A percentile compares a stretch with the other conserved stretches of the same genome.
Conservation (phyloP, 2,888 invertebrate species). For the Pollenia labialis region DNA sequence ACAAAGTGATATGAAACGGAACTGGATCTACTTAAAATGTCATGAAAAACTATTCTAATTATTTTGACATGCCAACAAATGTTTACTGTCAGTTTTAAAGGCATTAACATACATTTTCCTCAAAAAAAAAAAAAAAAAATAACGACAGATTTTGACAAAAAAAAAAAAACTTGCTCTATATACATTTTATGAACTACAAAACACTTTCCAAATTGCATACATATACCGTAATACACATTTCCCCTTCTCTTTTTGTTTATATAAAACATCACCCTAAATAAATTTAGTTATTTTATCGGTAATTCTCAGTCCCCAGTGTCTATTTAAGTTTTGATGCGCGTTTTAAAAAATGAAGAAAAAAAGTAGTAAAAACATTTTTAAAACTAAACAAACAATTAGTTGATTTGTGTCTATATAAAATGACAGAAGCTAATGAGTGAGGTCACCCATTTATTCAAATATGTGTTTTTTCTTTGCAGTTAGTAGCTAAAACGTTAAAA, state of each 20-base stretch:
- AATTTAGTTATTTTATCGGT: constrained; percentile 28
- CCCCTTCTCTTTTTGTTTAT: background rate
- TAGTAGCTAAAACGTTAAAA: background rate
- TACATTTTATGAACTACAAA: background rate
- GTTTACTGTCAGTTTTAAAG: constrained; percentile 63
- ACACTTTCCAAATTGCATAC: background rate
- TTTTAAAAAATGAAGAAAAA: constrained; percentile 31
- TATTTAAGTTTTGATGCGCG: constrained; percentile 40
- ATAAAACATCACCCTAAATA: background rate
- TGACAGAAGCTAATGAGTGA: constrained; percentile 72
- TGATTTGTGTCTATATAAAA: constrained; percentile 57
- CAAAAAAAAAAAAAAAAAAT: background rate
- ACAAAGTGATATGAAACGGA: constrained; percentile 35
- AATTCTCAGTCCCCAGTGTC: constrained; percentile 54
- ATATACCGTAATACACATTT: constrained; percentile 2
- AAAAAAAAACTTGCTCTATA: constrained; percentile 60
- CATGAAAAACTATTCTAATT: constrained; percentile 56
- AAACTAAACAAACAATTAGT: constrained; percentile 70
- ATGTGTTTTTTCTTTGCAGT: background rate
- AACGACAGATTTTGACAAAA: constrained; percentile 33
- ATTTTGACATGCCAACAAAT: constrained; percentile 69
- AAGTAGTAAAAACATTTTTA: constrained; percentile 60
- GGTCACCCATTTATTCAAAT: constrained; percentile 53
- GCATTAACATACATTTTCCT: constrained; percentile 61
- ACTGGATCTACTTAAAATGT: constrained; percentile 64